Evolutionary conservation across 2,797 vertebrate species (phyloP).

Genomic region (Typhlichthys subterraneus): DNA sequence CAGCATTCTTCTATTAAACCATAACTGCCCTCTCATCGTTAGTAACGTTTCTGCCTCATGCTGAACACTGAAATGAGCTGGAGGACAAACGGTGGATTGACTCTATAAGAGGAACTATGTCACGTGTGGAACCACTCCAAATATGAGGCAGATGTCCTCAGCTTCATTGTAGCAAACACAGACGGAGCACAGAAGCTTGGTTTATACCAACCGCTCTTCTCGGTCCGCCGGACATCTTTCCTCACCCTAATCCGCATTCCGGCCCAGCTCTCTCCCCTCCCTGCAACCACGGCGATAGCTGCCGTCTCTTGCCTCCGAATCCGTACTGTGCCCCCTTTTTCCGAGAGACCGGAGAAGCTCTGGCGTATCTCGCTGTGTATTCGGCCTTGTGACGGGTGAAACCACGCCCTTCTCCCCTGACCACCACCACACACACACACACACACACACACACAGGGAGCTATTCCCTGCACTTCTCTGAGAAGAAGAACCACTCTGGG

Average conservation of each 20-base stretch:
- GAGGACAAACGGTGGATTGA: constrained; percentile 26
- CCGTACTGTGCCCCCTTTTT: constrained; percentile 12
- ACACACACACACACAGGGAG: too few relatives aligned
- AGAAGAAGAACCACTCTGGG: constrained; percentile 69
- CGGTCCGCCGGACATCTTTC: constrained; percentile 15
- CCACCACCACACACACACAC: too few relatives aligned
- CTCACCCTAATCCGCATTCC: constrained; percentile 20
- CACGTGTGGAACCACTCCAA: constrained; percentile 19
- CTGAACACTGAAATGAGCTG: constrained; percentile 41
- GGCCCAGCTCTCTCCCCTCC: constrained; percentile 12
- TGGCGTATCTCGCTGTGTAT: not conserved
- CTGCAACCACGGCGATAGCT: constrained; percentile 1
- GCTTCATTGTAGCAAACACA: constrained; percentile 14
- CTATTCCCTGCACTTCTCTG: constrained; percentile 28
- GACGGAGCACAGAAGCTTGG: constrained; percentile 13
- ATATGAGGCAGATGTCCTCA: constrained; percentile 20
- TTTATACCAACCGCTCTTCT: constrained; percentile 16
- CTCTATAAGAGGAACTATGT: constrained; percentile 29
- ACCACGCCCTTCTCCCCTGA: constrained; percentile 1
- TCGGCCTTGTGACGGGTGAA: constrained; percentile 13
- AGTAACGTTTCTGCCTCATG: constrained; percentile 53
- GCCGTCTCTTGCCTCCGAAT: constrained; percentile 37
- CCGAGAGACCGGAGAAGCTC: not conserved
- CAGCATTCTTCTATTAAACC: constrained; percentile 46
- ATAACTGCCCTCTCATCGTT: constrained; percentile 21